Evolutionary conservation across 2,888 invertebrate species (phyloP), one percentile per base, ranked within the genome.

Genomic region (Drosophila koepferae): DNA sequence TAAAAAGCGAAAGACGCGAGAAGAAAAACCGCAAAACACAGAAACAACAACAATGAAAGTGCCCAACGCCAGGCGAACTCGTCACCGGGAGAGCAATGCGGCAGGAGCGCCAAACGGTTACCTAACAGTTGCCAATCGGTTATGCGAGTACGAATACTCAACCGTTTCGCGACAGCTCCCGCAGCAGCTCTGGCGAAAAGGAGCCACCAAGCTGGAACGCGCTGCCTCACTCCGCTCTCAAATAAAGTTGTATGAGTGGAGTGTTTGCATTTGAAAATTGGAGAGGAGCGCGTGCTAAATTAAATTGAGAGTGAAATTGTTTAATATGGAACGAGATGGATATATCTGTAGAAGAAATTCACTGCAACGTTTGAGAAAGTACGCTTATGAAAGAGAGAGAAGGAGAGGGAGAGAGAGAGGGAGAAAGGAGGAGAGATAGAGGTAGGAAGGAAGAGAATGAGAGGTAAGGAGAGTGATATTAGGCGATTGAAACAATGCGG

Each of bases 101-200:
- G 31, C 64, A 65, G 68, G 58, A 68, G 74, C 68, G 70, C 51
- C 60, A 80, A 51, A 14, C 55, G 68, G 71, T 53, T 44, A 49
- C 48, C 59, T 51, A 80, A 49, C 77, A 77, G 80, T 80, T 48
- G 48, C 41, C 58, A 84, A 81, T 67, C 81, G 81, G 81, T 82
- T 85, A 73, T 69, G 61, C 55, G n/a, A 46, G n/a, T 36, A 43
- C 40, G 31, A 40, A 20, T 23, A 28, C 55, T 77, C 59, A 84
- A 88, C 75, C 81, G 86, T 90, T 90, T 90, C 86, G 76, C 75
- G 88, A 90, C 44, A 72, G 56, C 58, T 62, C 60, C 56, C 60
- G 63, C 51, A 51, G 41, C 66, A 49, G 40, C 66, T 56, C 70
- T 63, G 64, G 68, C 63, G 56, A 80, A 78, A 85, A 85, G 86